A percentile compares a stretch with the other conserved stretches of the same genome.
Evolutionary conservation across 2,888 invertebrate species (phyloP).

Genomic region (Acleris literana): DNA sequence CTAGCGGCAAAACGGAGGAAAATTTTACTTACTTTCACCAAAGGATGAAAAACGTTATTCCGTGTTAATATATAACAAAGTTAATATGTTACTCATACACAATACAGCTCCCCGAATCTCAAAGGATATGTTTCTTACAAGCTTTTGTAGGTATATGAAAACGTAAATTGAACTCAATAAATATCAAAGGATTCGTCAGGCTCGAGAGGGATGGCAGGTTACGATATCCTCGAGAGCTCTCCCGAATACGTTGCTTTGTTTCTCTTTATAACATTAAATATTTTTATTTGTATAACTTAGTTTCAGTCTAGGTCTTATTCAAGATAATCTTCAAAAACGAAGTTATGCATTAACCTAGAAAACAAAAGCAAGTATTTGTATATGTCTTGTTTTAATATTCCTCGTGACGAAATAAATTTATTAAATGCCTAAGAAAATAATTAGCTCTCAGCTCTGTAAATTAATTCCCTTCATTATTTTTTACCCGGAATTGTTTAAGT

Average conservation of each 20-base stretch:
- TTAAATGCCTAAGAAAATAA: no score
- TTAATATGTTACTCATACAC: conserved; percentile 30
- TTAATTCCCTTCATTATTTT: background rate
- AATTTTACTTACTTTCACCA: background rate
- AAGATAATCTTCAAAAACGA: no score
- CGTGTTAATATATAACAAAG: conserved; percentile 35
- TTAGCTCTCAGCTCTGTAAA: background rate
- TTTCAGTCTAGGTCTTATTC: background rate
- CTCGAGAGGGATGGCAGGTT: conserved; percentile 52
- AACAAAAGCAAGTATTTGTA: no score
- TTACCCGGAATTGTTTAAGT: background rate
- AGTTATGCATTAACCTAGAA: no score
- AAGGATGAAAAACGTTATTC: conserved; percentile 17
- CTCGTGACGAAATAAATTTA: no score
- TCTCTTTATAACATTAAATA: conserved; percentile 19
- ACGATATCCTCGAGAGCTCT: conserved; percentile 59
- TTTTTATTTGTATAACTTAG: background rate
- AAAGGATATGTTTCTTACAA: conserved; percentile 40
- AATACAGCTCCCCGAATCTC: conserved; percentile 20
- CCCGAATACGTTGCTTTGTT: conserved; percentile 52
- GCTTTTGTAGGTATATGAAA: conserved; percentile 58
- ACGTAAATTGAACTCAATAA: conserved; percentile 71
- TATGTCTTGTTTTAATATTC: no score
- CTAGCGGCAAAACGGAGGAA: background rate
- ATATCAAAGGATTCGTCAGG: conserved; percentile 69